These are phyloP conservation scores for Pantherophis alleghaniensis DNA, from an alignment of 2,797 vertebrate species.

Conservation along the genomic window DNA sequence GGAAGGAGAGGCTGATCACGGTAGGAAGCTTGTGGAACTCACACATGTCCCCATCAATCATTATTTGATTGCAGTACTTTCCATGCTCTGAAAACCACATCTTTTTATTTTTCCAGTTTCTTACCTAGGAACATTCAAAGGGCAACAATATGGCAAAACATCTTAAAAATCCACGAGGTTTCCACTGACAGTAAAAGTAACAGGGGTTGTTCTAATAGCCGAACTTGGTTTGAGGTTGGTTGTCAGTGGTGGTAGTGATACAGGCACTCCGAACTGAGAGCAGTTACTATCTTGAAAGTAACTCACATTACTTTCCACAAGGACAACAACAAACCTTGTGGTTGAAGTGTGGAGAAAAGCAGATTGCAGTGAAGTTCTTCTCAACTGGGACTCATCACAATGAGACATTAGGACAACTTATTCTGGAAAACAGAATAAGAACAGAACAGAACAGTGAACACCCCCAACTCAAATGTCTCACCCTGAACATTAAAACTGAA, in stretches of 20 bases:
- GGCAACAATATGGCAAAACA: neutral
- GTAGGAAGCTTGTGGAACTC: neutral
- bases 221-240: neutral
- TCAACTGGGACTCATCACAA: neutral
- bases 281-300: neutral
- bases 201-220: neutral
- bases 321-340: neutral
- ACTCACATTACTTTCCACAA: neutral
- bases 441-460: neutral
- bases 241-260: neutral
- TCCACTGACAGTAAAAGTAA: neutral
- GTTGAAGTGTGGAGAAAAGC: neutral
- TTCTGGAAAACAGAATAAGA: neutral
- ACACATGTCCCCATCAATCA: neutral
- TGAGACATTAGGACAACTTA: neutral
- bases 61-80: neutral
- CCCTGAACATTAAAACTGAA: neutral
- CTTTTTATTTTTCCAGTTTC: neutral
- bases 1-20: neutral
- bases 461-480: neutral
- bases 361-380: neutral
- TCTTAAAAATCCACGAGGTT: neutral
- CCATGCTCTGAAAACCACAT: neutral
- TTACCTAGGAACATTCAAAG: neutral
- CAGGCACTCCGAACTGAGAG: neutral